These are phyloP conservation scores for Galerucella pusilla DNA, from an alignment of 2,888 invertebrate genomes.

Conservation along the genomic window DNA sequence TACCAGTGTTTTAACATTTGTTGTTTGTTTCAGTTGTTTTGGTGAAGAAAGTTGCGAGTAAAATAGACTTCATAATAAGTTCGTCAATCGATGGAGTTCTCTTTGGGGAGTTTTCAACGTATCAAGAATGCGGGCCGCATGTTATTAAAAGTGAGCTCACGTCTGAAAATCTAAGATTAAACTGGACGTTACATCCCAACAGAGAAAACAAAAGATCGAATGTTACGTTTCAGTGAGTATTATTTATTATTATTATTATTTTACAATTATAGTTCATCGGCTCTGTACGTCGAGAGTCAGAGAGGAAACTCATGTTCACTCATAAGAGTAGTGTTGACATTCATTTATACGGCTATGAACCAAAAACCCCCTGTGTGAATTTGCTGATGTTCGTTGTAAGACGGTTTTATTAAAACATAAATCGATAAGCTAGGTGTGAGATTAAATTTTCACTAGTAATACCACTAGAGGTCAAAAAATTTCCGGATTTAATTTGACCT, in stretches of 20 bases:
- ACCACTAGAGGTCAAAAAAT: no score
- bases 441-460: no score
- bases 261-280: no score
- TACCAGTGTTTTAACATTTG: neutral
- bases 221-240: conserved; percentile 58
- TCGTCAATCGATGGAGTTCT: conserved; percentile 48
- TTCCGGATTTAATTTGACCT: no score
- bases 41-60: conserved; percentile 37
- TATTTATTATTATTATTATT: neutral
- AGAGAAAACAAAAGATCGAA: conserved; percentile 50
- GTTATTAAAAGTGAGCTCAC: conserved; percentile 48
- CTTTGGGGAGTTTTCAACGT: conserved; percentile 46
- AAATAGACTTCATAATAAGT: conserved; percentile 49
- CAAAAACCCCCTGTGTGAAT: no score
- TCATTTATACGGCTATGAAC: no score
- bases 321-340: no score
- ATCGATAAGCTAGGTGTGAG: no score
- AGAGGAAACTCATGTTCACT: no score
- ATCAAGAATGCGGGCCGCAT: conserved; percentile 49
- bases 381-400: no score
- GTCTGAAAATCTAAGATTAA: conserved; percentile 48
- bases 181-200: conserved; percentile 55
- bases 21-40: conserved; percentile 49
- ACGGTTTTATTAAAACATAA: no score
- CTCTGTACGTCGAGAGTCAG: no score